Conservation (phyloP, 2,113 vertebrate species). For the Antigone vipio region DNA sequence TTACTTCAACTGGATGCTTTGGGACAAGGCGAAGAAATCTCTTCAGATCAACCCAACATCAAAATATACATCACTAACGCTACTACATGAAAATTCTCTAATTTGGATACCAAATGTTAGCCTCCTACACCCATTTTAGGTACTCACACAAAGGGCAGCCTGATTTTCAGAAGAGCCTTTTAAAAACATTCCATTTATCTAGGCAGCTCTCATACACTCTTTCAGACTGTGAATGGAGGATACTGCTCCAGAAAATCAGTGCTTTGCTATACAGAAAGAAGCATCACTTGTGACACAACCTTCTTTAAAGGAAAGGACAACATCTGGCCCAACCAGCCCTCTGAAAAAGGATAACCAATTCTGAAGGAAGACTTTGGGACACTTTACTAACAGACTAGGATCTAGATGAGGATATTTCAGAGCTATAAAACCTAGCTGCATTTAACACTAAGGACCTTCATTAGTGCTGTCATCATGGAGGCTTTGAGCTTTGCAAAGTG, state of each 20-base stretch:
- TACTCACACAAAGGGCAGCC: not conserved
- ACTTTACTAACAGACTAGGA: not conserved
- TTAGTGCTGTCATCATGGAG: not conserved
- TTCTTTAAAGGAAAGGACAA: not conserved
- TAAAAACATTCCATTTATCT: not conserved
- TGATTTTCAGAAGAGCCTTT: not conserved
- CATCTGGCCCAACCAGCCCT: not conserved
- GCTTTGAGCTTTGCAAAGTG: not conserved
- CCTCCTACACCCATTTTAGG: not conserved
- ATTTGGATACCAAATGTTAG: not conserved
- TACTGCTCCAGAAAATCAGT: not conserved
- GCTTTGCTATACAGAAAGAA: not conserved
- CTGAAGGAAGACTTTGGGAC: not conserved
- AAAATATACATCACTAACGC: not conserved
- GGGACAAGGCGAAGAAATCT: not conserved
- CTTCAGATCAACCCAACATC: not conserved
- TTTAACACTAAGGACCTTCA: not conserved
- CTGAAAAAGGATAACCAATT: not conserved
- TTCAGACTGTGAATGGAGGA: not conserved
- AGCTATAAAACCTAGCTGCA: not conserved
- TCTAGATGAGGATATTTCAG: not conserved
- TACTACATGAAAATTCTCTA: not conserved
- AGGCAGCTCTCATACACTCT: not conserved
- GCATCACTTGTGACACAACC: not conserved
- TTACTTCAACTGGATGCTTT: not conserved